A percentile compares a stretch with the other conserved stretches of the same genome.
These are phyloP conservation scores for Drosophila cyrtoloma DNA, from an alignment of 2,888 invertebrate species.

Conservation along the genomic window DNA sequence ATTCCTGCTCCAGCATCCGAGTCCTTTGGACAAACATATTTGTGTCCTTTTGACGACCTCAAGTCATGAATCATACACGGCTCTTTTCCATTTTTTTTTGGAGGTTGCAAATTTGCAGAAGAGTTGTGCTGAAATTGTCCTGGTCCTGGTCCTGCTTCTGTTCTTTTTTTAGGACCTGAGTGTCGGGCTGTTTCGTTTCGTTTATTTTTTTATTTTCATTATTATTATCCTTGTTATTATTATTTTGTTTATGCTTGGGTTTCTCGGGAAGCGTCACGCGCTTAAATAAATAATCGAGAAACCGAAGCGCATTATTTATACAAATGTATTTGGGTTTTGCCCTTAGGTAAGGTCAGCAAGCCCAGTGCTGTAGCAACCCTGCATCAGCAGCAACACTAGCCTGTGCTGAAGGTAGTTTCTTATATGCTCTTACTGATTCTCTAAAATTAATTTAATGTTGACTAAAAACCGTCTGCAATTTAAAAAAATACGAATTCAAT, in stretches of 20 bases:
- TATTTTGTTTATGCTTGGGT: conserved; percentile 13
- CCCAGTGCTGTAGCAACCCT: not conserved
- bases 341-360: not conserved
- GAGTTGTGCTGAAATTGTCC: conserved; percentile 20
- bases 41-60: conserved; percentile 23
- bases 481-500: no score
- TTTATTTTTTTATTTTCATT: conserved; percentile 27
- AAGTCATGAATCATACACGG: conserved; percentile 34
- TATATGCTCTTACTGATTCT: not conserved
- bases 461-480: no score
- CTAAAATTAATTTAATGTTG: not conserved
- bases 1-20: not conserved
- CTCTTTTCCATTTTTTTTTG: not conserved
- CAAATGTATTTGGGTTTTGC: not conserved
- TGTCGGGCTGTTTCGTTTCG: conserved; percentile 13
- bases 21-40: not conserved
- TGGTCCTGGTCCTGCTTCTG: not conserved
- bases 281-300: conserved; percentile 17
- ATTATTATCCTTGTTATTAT: conserved; percentile 28
- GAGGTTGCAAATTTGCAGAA: conserved; percentile 38
- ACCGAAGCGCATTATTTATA: not conserved
- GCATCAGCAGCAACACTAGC: not conserved
- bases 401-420: not conserved
- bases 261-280: not conserved
- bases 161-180: conserved; percentile 53